Evolutionary conservation across 2,888 invertebrate species (phyloP).

Genomic region (Agrotis exclamationis): DNA sequence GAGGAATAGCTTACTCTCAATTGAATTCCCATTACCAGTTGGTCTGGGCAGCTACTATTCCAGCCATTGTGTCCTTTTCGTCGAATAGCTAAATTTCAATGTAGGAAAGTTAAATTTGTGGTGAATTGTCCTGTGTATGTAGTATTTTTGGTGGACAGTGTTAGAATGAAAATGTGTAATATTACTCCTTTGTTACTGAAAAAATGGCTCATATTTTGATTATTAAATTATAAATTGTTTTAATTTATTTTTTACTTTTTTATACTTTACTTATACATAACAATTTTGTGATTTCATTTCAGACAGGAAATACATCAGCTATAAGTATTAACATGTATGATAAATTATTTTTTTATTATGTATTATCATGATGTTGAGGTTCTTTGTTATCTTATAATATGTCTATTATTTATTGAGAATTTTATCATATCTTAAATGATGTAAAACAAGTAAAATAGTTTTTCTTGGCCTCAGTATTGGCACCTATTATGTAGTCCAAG

Average conservation of each 20-base stretch:
- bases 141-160: slow-evolving; percentile 80
- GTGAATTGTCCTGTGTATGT: slow-evolving; percentile 74
- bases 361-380: slow-evolving; percentile 10
- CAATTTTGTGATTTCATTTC: slow-evolving; percentile 56
- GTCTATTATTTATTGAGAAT: slow-evolving; percentile 49
- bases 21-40: slow-evolving; percentile 92
- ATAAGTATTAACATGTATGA: slow-evolving; percentile 26
- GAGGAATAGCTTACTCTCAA: slow-evolving; percentile 82
- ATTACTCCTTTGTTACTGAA: slow-evolving; percentile 44
- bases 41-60: slow-evolving; percentile 93
- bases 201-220: slow-evolving; percentile 56
- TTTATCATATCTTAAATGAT: slow-evolving; percentile 39
- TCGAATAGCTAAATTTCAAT: slow-evolving; percentile 88
- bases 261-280: slow-evolving; percentile 33
- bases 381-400: slow-evolving; percentile 26
- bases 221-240: slow-evolving; percentile 61
- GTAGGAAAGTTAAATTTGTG: slow-evolving; percentile 73
- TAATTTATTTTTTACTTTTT: slow-evolving; percentile 64
- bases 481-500: slow-evolving; percentile 44
- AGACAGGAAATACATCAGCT: slow-evolving; percentile 27
- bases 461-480: slow-evolving; percentile 31
- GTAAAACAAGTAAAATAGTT: slow-evolving; percentile 29
- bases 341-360: slow-evolving; percentile 23
- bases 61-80: slow-evolving; percentile 92
- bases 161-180: slow-evolving; percentile 76